Evolutionary conservation across 2,113 vertebrate species (phyloP).

Genomic region (Xenopus borealis): DNA sequence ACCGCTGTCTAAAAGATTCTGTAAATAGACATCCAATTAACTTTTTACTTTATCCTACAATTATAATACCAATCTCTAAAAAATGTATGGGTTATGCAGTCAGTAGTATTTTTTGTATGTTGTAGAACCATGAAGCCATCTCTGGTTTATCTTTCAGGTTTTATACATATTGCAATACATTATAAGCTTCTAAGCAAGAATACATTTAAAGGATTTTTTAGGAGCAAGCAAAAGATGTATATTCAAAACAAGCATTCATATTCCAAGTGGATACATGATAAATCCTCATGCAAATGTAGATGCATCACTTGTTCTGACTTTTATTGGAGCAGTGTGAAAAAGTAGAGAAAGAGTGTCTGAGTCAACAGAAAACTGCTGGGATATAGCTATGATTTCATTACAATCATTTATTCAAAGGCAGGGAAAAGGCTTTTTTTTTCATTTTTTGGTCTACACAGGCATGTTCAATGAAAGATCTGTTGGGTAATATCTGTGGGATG

Average conservation of each 20-base stretch:
- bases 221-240: neutral
- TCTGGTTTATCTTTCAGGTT: no score
- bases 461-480: neutral
- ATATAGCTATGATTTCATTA: neutral
- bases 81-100: no score
- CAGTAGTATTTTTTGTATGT: no score
- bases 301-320: neutral
- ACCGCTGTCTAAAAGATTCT: no score
- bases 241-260: neutral
- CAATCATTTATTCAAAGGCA: neutral
- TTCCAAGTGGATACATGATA: neutral
- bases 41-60: no score
- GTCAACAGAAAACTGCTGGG: neutral
- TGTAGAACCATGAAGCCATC: no score
- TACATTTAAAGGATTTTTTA: neutral
- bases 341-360: neutral
- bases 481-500: neutral
- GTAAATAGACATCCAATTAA: no score
- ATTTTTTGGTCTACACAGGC: neutral
- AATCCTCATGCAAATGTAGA: neutral
- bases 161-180: no score
- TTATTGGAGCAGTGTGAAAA: slow-evolving; percentile 1
- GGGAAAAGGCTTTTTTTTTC: neutral
- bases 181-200: no score
- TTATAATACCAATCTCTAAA: no score